These are phyloP conservation scores for Eupeodes corollae DNA, from an alignment of 1,140 invertebrate species.

Conservation along the genomic window DNA sequence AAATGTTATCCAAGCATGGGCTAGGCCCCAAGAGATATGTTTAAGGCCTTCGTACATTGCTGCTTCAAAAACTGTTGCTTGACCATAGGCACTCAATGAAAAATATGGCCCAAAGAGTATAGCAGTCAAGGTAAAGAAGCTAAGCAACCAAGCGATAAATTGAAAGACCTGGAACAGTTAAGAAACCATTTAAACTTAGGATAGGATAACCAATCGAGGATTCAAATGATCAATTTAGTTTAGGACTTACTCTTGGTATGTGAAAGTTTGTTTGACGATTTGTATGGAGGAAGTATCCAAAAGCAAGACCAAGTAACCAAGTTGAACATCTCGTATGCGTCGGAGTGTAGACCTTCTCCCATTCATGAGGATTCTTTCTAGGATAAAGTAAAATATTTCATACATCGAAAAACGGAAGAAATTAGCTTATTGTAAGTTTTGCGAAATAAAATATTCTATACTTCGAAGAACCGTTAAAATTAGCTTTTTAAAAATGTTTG, in stretches of 20 bases:
- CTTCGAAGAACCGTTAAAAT: no score
- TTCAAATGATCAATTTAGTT: no score
- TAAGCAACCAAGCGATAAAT: constrained; percentile 12
- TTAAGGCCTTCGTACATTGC: constrained; percentile 51
- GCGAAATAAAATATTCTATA: no score
- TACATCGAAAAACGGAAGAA: no score
- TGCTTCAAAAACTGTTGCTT: constrained; percentile 31
- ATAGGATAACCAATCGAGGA: no score
- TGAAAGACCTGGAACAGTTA: no score
- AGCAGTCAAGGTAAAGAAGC: constrained; percentile 15
- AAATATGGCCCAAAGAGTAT: constrained; percentile 22
- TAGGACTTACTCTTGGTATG: constrained; percentile 7
- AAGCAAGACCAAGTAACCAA: constrained; percentile 21
- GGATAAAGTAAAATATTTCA: no score
- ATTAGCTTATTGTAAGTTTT: no score
- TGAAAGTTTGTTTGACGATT: constrained; percentile 8
- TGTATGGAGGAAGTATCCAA: constrained; percentile 20
- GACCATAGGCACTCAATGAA: constrained; percentile 17
- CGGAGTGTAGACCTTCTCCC: constrained; percentile 9
- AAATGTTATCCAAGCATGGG: constrained; percentile 55
- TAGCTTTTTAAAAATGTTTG: no score
- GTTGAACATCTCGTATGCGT: constrained; percentile 21
- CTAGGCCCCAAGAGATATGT: constrained; percentile 47
- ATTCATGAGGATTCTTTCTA: background rate
- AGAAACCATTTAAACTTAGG: no score